Conservation (phyloP, 2,888 invertebrate genomes). For the Seira sanloemensis region DNA sequence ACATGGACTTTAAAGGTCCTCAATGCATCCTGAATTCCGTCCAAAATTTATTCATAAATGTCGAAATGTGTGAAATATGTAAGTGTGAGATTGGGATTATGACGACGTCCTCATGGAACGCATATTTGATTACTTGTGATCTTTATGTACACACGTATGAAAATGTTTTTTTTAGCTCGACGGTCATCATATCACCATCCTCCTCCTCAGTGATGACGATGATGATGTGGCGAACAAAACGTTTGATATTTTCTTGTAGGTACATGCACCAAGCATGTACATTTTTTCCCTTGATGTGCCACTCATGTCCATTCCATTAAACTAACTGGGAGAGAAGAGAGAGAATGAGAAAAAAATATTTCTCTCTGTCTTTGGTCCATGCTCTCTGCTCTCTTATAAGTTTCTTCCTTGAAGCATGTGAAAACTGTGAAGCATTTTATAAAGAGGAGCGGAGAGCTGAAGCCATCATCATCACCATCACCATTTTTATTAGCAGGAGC, state of each 20-base stretch:
- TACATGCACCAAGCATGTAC: slow-evolving; percentile 36
- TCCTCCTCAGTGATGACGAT: too few species aligned
- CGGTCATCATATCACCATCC: too few species aligned
- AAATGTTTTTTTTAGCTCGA: too few species aligned
- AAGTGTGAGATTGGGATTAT: too few species aligned
- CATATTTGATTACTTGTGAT: too few species aligned
- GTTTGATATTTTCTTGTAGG: slow-evolving; percentile 26
- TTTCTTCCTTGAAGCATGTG: background rate
- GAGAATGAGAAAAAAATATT: background rate
- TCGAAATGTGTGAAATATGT: too few species aligned
- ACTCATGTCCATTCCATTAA: background rate
- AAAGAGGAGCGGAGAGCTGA: background rate
- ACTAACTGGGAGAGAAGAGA: background rate
- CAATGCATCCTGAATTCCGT: too few species aligned
- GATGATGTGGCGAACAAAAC: background rate
- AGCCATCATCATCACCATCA: slow-evolving; percentile 19
- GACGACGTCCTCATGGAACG: too few species aligned
- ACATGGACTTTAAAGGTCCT: too few species aligned
- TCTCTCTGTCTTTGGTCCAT: slow-evolving; percentile 4
- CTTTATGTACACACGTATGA: background rate
- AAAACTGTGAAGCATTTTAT: slow-evolving; percentile 4
- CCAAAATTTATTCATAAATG: too few species aligned
- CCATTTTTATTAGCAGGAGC: slow-evolving; percentile 15
- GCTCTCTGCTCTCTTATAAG: background rate
- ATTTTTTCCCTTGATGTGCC: background rate